Percentiles rank a stretch among this genome's conserved stretches.
phyloP scores from a whole-genome alignment of 2,797 vertebrate genomes.

The Diplodus puntazzo region DNA sequence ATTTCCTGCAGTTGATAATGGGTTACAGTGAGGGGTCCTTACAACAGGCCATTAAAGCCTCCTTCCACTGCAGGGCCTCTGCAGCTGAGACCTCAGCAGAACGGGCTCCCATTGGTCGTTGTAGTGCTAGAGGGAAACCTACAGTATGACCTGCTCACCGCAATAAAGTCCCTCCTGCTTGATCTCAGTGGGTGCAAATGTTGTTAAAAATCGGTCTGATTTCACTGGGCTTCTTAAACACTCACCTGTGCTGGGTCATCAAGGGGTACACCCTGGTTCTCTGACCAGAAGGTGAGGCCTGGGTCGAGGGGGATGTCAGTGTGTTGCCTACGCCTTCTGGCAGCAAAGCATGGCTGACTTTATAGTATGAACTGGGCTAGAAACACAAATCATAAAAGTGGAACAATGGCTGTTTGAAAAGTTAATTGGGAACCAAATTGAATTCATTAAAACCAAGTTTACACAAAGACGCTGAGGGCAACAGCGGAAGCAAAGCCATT shows the following conservation, averaged over 20 bases:
- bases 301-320: background rate
- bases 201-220: slow-evolving; percentile 28
- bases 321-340: background rate
- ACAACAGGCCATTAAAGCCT: slow-evolving; percentile 60
- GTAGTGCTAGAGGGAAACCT: slow-evolving; percentile 15
- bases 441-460: slow-evolving; percentile 6
- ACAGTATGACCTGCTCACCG: slow-evolving; percentile 38
- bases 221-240: slow-evolving; percentile 49
- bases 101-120: slow-evolving; percentile 22
- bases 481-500: background rate
- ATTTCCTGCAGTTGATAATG: slow-evolving; percentile 65
- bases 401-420: background rate
- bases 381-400: background rate
- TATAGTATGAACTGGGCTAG: background rate
- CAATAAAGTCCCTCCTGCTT: slow-evolving; percentile 48
- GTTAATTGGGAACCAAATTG: background rate
- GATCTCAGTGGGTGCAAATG: slow-evolving; percentile 50
- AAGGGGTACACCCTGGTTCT: slow-evolving; percentile 11
- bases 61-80: slow-evolving; percentile 16
- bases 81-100: slow-evolving; percentile 20
- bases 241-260: slow-evolving; percentile 25
- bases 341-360: background rate
- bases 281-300: slow-evolving; percentile 6
- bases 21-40: slow-evolving; percentile 51
- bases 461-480: background rate